Percentiles rank a stretch among this genome's conserved stretches.
Conservation (phyloP, 2,113 vertebrate species). For the Trachemys scripta region DNA sequence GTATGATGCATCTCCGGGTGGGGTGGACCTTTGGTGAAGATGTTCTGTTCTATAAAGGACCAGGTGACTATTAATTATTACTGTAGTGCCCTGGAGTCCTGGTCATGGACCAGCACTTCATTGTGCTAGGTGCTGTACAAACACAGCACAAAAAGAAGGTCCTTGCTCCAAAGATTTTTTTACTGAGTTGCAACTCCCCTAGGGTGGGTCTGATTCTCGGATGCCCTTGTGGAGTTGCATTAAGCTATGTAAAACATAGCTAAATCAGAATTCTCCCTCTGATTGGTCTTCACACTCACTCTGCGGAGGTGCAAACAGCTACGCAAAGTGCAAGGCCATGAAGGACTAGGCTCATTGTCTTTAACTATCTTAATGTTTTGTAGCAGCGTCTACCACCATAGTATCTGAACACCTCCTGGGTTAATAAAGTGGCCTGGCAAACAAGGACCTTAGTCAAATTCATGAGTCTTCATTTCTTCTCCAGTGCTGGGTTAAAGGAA, state of each 20-base stretch:
- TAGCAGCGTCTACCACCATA: not conserved
- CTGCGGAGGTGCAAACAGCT: not conserved
- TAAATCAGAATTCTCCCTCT: not conserved
- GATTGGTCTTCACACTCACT: not conserved
- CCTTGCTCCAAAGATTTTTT: not conserved
- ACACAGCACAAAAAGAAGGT: not conserved
- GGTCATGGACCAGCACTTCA: not conserved
- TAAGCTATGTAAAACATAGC: not conserved
- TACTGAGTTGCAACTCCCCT: rapidly evolving
- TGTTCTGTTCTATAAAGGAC: not conserved
- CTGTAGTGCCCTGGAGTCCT: not conserved
- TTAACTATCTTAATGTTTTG: not conserved
- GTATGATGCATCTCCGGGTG: rapidly evolving
- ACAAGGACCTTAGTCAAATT: not conserved
- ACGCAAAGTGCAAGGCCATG: not conserved
- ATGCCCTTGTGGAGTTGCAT: rapidly evolving
- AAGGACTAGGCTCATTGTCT: not conserved
- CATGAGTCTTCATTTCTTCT: rapidly evolving
- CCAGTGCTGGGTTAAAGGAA: rapidly evolving
- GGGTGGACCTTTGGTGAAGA: not conserved
- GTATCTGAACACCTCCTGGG: rapidly evolving
- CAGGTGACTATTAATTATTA: rapidly evolving
- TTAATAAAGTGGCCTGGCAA: rapidly evolving
- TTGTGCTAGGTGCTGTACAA: not conserved
- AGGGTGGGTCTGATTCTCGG: not conserved